phyloP scores from a whole-genome alignment of 2,797 vertebrate genomes.

The Coracias cyanogaster region DNA sequence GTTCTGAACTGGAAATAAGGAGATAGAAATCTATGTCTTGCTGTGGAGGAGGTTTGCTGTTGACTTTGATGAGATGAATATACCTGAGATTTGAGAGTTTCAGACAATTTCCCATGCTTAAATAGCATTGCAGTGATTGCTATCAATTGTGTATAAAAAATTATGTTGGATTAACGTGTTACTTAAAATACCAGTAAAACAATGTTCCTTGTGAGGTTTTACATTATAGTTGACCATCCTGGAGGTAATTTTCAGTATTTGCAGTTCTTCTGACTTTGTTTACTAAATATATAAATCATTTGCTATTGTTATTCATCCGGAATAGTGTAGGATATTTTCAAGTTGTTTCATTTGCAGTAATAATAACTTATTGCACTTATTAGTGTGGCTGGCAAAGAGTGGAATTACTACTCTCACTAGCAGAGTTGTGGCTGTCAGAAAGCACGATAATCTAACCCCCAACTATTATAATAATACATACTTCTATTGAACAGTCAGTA shows the following conservation, averaged over 20 bases:
- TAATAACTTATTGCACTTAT: background rate
- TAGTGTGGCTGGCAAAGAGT: background rate
- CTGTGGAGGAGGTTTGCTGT: background rate
- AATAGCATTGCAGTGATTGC: fast-evolving
- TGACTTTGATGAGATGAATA: background rate
- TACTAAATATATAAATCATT: background rate
- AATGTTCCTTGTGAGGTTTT: background rate
- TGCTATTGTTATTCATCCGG: background rate
- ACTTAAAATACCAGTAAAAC: background rate
- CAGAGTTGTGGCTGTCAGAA: background rate
- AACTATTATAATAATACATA: background rate
- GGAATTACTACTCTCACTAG: background rate
- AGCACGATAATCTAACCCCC: fast-evolving
- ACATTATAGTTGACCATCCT: background rate
- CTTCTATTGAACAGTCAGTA: background rate
- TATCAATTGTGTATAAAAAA: background rate
- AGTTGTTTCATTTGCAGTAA: background rate
- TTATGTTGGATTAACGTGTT: background rate
- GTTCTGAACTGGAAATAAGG: background rate
- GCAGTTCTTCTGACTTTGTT: background rate
- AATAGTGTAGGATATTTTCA: background rate
- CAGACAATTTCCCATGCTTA: background rate
- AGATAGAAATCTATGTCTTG: background rate
- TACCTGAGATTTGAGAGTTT: background rate
- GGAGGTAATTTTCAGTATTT: background rate